Base-by-base conservation (phyloP, 2,797 vertebrate species). In the Chelonia mydas region DNA sequence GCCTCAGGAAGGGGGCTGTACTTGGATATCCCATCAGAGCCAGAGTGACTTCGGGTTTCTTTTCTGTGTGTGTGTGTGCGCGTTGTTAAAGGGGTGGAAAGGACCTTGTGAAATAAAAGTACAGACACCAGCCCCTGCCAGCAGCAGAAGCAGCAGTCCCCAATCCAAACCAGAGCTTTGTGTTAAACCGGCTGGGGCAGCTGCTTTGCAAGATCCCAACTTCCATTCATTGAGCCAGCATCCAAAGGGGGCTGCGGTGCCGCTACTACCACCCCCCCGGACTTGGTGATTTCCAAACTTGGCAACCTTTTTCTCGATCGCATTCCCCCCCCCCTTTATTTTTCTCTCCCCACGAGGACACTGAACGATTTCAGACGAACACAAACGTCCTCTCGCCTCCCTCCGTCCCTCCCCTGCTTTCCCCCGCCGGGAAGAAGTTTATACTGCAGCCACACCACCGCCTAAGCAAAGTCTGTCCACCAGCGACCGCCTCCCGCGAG, bases 1-100 rank as follows among this genome's bases (percentile, higher is more conserved):
- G 97, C 97, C 98, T 98, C 97, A 98, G 98, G 98, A 98, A 99
- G 98, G 99, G 99, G 99, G 98, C 98, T 97, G 99, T 98, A 97
- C 98, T 98, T 98, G 97, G 90, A 97, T 97, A 97, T 97, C 97
- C 97, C 97, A 95, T 97, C 97, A 85, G 96, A 98, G 94, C 96
- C 97, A 96, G 95, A 98, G 96, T 95, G 96, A 98, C 98, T 96
- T 33, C 16, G 25, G 61, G 7, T 55, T 3, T 10, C n/a, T 61
- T 50, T 65, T 11, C 95, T 54, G 23, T 54, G 23, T 54, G 53
- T 54, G 53, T 54, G 53, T 21, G 53, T 54, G 53, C 94, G 96
- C 16, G 59, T 33, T 61, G 59, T 15, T 31, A 61, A 33, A 90
- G 92, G 93, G 94, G 23, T 79, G 97, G 97, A 94, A 96, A 98